Evolutionary conservation across 2,888 invertebrate genomes (phyloP).

Genomic region (Eupelmus urozonus): DNA sequence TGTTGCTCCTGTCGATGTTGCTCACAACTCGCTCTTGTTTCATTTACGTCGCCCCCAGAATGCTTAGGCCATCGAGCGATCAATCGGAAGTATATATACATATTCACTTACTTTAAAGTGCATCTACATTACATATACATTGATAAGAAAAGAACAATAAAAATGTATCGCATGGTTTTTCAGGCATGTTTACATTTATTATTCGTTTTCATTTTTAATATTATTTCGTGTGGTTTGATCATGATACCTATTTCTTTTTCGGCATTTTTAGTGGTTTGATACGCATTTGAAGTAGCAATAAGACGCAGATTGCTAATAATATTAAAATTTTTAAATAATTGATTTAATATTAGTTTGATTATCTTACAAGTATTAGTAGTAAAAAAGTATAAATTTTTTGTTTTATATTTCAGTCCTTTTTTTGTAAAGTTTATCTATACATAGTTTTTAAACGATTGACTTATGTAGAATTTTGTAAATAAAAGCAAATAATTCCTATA

Average conservation of each 20-base stretch:
- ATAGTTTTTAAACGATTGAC: constrained; percentile 34
- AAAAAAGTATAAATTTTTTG: constrained; percentile 7
- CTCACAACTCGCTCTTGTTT: constrained; percentile 60
- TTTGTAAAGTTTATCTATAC: background rate
- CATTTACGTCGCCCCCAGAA: constrained; percentile 60
- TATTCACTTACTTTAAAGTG: constrained; percentile 59
- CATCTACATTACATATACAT: too few relatives aligned
- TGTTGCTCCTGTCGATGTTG: constrained; percentile 59
- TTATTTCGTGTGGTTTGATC: constrained; percentile 47
- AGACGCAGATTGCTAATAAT: constrained; percentile 35
- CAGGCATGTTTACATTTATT: constrained; percentile 52
- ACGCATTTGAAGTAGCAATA: constrained; percentile 50
- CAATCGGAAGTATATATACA: constrained; percentile 61
- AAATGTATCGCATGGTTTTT: constrained; percentile 49
- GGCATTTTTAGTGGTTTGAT: constrained; percentile 51
- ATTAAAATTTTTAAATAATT: constrained; percentile 18
- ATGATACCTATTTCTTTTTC: constrained; percentile 50
- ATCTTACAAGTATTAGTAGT: constrained; percentile 19
- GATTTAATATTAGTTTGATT: constrained; percentile 40
- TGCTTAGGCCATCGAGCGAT: constrained; percentile 60
- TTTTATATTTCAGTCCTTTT: constrained; percentile 11
- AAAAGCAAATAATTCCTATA: background rate
- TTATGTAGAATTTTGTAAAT: constrained; percentile 30
- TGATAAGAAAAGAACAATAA: constrained; percentile 30
- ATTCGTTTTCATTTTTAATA: constrained; percentile 36